A percentile compares a stretch with the other conserved stretches of the same genome.
These are phyloP conservation scores for Argya squamiceps DNA, from an alignment of 2,797 vertebrate species.

Conservation along the genomic window DNA sequence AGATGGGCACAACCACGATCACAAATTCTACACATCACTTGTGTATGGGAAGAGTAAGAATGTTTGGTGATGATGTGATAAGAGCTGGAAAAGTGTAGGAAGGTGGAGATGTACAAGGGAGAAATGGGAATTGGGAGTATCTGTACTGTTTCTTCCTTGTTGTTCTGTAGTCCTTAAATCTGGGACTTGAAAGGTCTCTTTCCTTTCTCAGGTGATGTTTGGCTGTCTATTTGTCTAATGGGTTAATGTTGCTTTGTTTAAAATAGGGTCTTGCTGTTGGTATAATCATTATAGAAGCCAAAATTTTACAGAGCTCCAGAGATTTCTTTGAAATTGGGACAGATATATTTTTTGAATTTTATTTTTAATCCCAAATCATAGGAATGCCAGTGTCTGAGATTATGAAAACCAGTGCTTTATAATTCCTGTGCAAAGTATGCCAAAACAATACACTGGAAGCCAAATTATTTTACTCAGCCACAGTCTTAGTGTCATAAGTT, in stretches of 20 bases:
- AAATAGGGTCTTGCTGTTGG: background rate
- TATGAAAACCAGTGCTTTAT: background rate
- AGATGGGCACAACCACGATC: background rate
- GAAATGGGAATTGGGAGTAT: background rate
- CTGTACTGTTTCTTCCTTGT: background rate
- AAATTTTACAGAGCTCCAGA: background rate
- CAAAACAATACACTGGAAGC: background rate
- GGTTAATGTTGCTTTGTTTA: background rate
- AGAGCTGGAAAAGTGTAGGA: background rate
- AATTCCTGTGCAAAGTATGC: background rate
- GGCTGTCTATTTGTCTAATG: background rate
- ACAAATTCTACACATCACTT: background rate
- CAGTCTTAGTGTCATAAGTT: background rate
- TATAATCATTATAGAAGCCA: background rate
- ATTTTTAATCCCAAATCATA: background rate
- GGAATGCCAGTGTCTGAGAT: background rate
- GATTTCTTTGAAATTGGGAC: background rate
- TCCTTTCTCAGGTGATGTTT: background rate
- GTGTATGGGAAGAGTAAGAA: background rate
- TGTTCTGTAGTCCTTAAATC: background rate
- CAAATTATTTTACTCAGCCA: background rate
- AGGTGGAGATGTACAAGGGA: background rate
- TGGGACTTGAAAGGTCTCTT: background rate
- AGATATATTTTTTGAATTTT: no score
- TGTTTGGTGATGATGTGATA: background rate